Percentiles rank a stretch among this genome's conserved stretches.
Conservation (phyloP, 2,888 invertebrate species). For the Orthosia gothica region DNA sequence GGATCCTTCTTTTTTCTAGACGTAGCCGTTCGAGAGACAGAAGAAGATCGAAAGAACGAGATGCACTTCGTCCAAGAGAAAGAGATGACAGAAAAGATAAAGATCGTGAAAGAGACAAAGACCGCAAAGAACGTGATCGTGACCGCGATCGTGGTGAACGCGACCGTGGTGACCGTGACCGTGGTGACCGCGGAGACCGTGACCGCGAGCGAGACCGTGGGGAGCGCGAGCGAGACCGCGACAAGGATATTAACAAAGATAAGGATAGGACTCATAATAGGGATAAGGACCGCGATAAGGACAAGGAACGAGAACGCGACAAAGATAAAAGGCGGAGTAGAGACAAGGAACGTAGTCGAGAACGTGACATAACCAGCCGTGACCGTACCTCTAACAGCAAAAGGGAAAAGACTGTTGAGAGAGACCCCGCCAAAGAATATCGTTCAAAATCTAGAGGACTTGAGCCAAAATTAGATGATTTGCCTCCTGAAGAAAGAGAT, state of each 20-base stretch:
- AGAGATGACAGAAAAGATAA: slow-evolving; percentile 87
- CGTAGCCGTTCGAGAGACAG: slow-evolving; percentile 86
- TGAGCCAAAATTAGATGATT: slow-evolving; percentile 93
- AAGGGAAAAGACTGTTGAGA: slow-evolving; percentile 82
- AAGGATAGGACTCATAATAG: slow-evolving; percentile 74
- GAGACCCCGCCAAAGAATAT: slow-evolving; percentile 82
- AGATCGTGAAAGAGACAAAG: slow-evolving; percentile 85
- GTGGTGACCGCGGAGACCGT: slow-evolving; percentile 80
- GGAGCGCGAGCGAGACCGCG: slow-evolving; percentile 71
- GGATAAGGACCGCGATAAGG: slow-evolving; percentile 80
- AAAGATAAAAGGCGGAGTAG: slow-evolving; percentile 75
- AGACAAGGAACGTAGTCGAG: slow-evolving; percentile 82
- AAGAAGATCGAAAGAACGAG: slow-evolving; percentile 92
- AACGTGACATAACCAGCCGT: slow-evolving; percentile 80
- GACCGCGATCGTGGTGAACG: slow-evolving; percentile 77
- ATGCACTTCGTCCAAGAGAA: slow-evolving; percentile 91
- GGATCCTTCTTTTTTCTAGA: slow-evolving; percentile 69
- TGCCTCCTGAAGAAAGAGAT: slow-evolving; percentile 99
- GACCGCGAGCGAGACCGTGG: slow-evolving; percentile 70
- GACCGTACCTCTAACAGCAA: slow-evolving; percentile 76
- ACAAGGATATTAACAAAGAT: slow-evolving; percentile 71
- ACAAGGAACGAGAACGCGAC: slow-evolving; percentile 81
- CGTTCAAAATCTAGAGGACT: slow-evolving; percentile 89
- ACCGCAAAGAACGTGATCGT: slow-evolving; percentile 76
- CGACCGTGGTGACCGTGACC: slow-evolving; percentile 76